Evolutionary conservation across 2,888 invertebrate genomes (phyloP).

Genomic region (Xestoiulus laeticollis): DNA sequence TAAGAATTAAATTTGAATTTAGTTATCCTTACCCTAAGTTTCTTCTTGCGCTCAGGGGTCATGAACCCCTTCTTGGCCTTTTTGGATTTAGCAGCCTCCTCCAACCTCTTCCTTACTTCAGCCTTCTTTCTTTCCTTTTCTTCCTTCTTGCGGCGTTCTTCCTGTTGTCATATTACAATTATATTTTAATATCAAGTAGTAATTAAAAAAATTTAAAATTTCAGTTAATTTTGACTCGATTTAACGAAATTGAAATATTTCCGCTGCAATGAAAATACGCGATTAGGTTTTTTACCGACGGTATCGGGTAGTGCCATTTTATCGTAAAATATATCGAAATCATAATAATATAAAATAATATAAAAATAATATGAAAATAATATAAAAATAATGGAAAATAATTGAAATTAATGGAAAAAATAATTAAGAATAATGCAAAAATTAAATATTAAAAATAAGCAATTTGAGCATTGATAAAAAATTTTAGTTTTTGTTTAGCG

Average conservation of each 20-base stretch:
- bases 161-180: conserved; percentile 69
- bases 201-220: background rate
- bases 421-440: background rate
- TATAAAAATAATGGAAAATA: no score
- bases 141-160: conserved; percentile 97
- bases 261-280: background rate
- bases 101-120: conserved; percentile 98
- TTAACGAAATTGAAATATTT: background rate
- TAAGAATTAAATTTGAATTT: no score
- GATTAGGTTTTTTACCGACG: background rate
- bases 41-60: conserved; percentile 99
- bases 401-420: no score
- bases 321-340: background rate
- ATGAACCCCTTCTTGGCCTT: conserved; percentile 99
- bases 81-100: conserved; percentile 98
- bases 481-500: background rate
- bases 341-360: background rate
- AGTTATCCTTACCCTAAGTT: conserved; percentile 84
- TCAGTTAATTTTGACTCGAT: conserved; percentile 17
- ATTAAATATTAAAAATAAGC: background rate
- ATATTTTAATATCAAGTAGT: background rate
- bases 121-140: conserved; percentile 99
- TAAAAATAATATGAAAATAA: background rate
- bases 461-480: background rate
- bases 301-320: conserved; percentile 42